Evolutionary conservation across 1,140 invertebrate species (phyloP).

Genomic region (Pectinophora gossypiella): DNA sequence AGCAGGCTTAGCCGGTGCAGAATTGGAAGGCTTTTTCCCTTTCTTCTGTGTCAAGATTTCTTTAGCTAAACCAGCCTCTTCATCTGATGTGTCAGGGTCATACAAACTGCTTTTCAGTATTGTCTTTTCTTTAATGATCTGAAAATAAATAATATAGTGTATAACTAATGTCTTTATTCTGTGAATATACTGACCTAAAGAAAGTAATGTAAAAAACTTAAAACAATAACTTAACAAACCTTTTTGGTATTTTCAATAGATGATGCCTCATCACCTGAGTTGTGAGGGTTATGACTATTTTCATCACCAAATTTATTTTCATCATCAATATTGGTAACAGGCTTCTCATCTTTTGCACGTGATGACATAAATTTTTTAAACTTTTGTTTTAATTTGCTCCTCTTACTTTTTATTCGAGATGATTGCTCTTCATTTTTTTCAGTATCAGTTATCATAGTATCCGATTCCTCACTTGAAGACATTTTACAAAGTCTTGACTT

Average conservation of each 20-base stretch:
- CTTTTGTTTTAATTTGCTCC: conserved; percentile 46
- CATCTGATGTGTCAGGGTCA: conserved; percentile 63
- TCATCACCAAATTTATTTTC: not conserved
- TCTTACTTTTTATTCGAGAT: conserved; percentile 39
- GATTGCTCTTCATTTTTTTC: conserved; percentile 19
- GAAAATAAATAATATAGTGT: conserved; percentile 29
- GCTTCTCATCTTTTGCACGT: conserved; percentile 11
- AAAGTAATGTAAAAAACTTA: no score
- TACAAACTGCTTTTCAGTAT: conserved; percentile 37
- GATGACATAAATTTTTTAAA: conserved; percentile 37
- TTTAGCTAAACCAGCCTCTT: conserved; percentile 29
- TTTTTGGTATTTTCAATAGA: conserved; percentile 39
- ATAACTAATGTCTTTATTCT: no score
- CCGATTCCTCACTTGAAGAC: not conserved
- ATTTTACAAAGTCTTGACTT: not conserved
- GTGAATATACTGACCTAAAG: no score
- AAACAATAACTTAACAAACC: no score
- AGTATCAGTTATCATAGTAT: no score
- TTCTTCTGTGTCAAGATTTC: conserved; percentile 18
- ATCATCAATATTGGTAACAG: not conserved
- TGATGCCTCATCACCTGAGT: conserved; percentile 31
- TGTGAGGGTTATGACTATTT: no score
- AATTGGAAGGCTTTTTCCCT: conserved; percentile 22
- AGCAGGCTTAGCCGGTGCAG: conserved; percentile 47
- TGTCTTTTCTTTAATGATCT: conserved; percentile 41